These are phyloP conservation scores for Chrysochloris asiatica DNA, from an alignment of 2,113 vertebrate species.

Conservation along the genomic window DNA sequence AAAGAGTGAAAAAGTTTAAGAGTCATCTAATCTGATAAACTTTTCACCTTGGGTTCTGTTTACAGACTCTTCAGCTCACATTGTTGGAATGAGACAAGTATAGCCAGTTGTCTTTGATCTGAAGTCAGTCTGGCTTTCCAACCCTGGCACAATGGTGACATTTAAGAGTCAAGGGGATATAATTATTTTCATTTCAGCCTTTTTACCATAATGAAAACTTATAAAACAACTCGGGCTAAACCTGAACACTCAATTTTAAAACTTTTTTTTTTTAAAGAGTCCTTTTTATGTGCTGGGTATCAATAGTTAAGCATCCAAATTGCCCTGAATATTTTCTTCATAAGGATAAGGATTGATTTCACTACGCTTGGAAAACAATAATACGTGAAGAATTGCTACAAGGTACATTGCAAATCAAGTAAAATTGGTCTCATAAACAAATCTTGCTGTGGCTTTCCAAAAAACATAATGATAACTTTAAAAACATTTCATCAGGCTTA, in stretches of 20 bases:
- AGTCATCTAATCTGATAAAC: slow-evolving; percentile 56
- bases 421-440: not conserved
- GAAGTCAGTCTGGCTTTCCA: slow-evolving; percentile 69
- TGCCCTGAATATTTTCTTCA: not conserved
- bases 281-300: not conserved
- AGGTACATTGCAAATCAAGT: not conserved
- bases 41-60: slow-evolving; percentile 72
- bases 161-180: slow-evolving; percentile 72
- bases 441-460: not conserved
- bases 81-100: slow-evolving; percentile 68
- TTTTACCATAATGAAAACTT: slow-evolving; percentile 68
- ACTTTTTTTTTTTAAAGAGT: not conserved
- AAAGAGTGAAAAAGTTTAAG: slow-evolving; percentile 27
- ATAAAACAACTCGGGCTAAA: slow-evolving; percentile 46
- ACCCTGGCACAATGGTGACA: slow-evolving; percentile 68
- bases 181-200: slow-evolving; percentile 73
- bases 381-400: not conserved
- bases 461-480: slow-evolving; percentile 4
- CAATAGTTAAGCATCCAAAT: not conserved
- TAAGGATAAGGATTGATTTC: slow-evolving; percentile 20
- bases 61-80: slow-evolving; percentile 60
- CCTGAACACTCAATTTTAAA: not conserved
- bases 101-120: slow-evolving; percentile 75
- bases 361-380: not conserved
- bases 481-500: not conserved